phyloP scores from a whole-genome alignment of 2,113 vertebrate genomes.

The Poecile atricapillus region DNA sequence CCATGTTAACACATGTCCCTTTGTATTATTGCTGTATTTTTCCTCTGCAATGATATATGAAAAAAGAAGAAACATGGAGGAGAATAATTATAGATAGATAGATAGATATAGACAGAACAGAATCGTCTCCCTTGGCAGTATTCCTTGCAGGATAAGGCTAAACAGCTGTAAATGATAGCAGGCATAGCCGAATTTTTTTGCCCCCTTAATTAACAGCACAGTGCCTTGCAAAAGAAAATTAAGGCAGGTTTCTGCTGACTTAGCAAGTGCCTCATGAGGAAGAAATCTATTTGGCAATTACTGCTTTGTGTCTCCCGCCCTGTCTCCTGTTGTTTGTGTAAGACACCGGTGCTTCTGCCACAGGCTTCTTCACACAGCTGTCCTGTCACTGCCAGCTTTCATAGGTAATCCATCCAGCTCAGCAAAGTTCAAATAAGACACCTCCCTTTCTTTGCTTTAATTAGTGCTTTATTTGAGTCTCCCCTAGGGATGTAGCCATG shows the following conservation, averaged over 20 bases:
- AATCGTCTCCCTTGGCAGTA: not conserved
- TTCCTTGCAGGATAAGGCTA: not conserved
- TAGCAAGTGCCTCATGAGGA: constrained; percentile 40
- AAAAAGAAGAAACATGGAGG: not conserved
- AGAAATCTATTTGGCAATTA: constrained; percentile 61
- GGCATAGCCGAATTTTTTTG: not conserved
- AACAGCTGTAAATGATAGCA: not conserved
- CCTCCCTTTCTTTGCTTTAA: constrained; percentile 46
- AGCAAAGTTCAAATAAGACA: constrained; percentile 54
- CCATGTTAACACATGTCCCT: not conserved
- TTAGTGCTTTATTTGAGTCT: constrained; percentile 36
- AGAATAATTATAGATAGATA: not conserved
- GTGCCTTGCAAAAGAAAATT: constrained; percentile 36
- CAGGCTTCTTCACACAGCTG: constrained; percentile 40
- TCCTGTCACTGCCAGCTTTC: constrained; percentile 57
- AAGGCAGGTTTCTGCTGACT: constrained; percentile 53
- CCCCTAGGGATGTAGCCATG: constrained; percentile 27
- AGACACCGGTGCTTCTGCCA: constrained; percentile 47
- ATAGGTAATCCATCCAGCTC: constrained; percentile 55
- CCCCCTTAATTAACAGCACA: not conserved
- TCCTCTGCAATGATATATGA: not conserved
- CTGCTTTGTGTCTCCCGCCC: constrained; percentile 5
- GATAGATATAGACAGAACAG: not conserved
- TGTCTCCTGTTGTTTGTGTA: constrained; percentile 44
- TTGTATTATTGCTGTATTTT: not conserved